Conservation (phyloP, 2,113 vertebrate species). For the Ciconia boyciana region DNA sequence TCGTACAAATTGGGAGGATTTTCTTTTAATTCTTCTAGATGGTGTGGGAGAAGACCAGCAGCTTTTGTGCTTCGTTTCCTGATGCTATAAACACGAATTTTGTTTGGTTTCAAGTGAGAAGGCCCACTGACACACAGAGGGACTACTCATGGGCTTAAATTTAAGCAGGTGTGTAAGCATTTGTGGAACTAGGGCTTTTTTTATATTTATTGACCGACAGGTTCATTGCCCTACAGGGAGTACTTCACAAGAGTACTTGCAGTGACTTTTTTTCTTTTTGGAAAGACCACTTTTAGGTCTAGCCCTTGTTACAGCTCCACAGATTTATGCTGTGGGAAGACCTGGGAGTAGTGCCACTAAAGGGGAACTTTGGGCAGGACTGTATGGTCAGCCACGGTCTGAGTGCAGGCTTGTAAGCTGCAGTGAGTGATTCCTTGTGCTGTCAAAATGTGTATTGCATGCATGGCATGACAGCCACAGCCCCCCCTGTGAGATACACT, state of each 20-base stretch:
- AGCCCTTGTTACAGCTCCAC: neutral
- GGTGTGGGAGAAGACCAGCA: neutral
- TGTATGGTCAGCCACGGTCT: neutral
- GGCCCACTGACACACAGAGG: neutral
- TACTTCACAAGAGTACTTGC: neutral
- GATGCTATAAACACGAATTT: neutral
- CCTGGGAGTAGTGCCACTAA: neutral
- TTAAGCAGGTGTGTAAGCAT: neutral
- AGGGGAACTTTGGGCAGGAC: neutral
- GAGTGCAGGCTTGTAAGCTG: neutral
- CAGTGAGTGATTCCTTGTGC: neutral
- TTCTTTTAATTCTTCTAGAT: slow-evolving; percentile 1
- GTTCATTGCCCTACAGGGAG: neutral
- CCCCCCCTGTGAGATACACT: neutral
- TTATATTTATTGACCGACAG: neutral
- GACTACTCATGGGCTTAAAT: neutral
- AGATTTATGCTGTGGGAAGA: neutral
- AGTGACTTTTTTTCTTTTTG: neutral
- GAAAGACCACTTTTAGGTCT: neutral
- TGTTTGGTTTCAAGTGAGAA: neutral
- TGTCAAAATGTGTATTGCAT: neutral
- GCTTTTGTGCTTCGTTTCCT: neutral
- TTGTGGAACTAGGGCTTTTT: slow-evolving; percentile 4
- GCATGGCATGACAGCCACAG: rapidly evolving
- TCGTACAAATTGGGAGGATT: neutral